Conservation (phyloP, 2,113 vertebrate species). For the Nymphicus hollandicus region DNA sequence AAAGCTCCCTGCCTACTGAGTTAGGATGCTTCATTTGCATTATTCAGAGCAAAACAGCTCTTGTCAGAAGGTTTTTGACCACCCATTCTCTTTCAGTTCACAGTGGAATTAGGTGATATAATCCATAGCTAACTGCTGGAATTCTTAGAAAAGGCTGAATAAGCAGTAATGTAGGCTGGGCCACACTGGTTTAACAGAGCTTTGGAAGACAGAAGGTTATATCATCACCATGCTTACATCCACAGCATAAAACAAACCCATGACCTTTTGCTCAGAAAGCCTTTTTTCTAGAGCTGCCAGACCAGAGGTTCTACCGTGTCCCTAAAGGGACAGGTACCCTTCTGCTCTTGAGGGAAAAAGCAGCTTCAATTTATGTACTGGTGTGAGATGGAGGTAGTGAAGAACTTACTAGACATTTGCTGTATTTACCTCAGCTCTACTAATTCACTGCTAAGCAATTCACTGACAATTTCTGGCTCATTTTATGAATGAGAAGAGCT, state of each 20-base stretch:
- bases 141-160: slow-evolving; percentile 20
- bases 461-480: background rate
- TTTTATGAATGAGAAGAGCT: background rate
- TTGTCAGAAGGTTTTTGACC: slow-evolving; percentile 31
- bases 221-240: slow-evolving; percentile 4
- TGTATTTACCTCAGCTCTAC: background rate
- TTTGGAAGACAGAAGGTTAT: slow-evolving; percentile 11
- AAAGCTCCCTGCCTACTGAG: background rate
- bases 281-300: background rate
- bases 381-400: background rate
- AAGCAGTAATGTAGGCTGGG: slow-evolving; percentile 5
- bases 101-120: slow-evolving; percentile 9
- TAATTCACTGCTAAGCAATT: background rate
- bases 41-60: slow-evolving; percentile 9
- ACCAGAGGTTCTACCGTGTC: background rate
- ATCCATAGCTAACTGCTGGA: slow-evolving; percentile 1
- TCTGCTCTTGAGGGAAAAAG: background rate
- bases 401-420: background rate
- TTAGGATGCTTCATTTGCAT: slow-evolving; percentile 31
- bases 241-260: background rate
- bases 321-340: background rate
- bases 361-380: background rate
- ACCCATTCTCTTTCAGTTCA: slow-evolving; percentile 30
- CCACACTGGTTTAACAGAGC: slow-evolving; percentile 2
- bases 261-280: background rate